Conservation (phyloP, 1,140 invertebrate genomes). For the Drosophila lacertosa region DNA sequence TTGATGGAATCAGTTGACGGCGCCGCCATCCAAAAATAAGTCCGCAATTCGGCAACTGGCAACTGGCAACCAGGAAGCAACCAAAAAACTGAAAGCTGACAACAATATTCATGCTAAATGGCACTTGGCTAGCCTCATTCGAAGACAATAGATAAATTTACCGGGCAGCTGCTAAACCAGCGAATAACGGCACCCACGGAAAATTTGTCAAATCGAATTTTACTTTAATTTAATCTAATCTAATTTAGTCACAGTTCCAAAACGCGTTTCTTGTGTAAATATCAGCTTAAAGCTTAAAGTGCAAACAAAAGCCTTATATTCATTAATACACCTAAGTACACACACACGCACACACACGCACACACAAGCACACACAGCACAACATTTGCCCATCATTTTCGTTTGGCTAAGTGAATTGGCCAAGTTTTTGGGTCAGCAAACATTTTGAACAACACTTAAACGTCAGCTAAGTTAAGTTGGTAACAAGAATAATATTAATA, state of each 20-base stretch:
- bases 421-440: slow-evolving; percentile 10
- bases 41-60: neutral
- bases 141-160: slow-evolving; percentile 69
- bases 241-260: slow-evolving; percentile 39
- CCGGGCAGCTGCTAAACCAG: slow-evolving; percentile 53
- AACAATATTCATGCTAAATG: slow-evolving; percentile 57
- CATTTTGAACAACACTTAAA: slow-evolving; percentile 32
- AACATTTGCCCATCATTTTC: slow-evolving; percentile 78
- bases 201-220: slow-evolving; percentile 74
- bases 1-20: slow-evolving; percentile 74
- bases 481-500: too few relatives aligned
- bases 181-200: slow-evolving; percentile 49
- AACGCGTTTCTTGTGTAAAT: slow-evolving; percentile 27
- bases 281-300: slow-evolving; percentile 33
- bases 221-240: slow-evolving; percentile 32
- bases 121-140: slow-evolving; percentile 48
- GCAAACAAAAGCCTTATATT: slow-evolving; percentile 16
- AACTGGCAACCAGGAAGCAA: slow-evolving; percentile 29
- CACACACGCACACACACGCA: slow-evolving; percentile 5
- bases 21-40: slow-evolving; percentile 68
- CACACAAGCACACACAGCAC: slow-evolving; percentile 15
- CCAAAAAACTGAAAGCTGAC: slow-evolving; percentile 13
- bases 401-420: slow-evolving; percentile 47
- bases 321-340: slow-evolving; percentile 1
- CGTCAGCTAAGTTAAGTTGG: neutral